A percentile compares a stretch with the other conserved stretches of the same genome.
Evolutionary conservation across 2,797 vertebrate genomes (phyloP).

Genomic region (Bradypodion pumilum): DNA sequence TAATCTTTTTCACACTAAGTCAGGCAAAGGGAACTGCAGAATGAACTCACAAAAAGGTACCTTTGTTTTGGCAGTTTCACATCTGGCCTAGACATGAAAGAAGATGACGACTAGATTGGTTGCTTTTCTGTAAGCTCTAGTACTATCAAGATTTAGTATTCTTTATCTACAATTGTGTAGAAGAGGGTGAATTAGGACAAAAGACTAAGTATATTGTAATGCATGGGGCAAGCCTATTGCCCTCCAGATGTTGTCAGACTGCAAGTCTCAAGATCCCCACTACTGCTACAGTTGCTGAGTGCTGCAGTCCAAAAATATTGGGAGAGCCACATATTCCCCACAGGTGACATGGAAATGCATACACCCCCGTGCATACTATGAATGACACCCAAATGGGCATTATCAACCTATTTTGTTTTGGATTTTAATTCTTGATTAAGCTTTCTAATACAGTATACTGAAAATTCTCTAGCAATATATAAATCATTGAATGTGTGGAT

Average conservation of each 20-base stretch:
- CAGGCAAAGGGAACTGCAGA: too few relatives aligned
- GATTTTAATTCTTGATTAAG: constrained; percentile 6
- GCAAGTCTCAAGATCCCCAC: not conserved
- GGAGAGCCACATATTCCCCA: not conserved
- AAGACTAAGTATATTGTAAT: not conserved
- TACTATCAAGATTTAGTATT: not conserved
- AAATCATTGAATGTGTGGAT: not conserved
- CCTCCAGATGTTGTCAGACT: not conserved
- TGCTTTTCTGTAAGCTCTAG: not conserved
- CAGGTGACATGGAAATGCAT: not conserved
- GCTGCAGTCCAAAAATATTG: not conserved
- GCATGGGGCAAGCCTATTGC: not conserved
- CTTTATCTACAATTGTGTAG: not conserved
- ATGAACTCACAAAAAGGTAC: too few relatives aligned
- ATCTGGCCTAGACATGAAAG: too few relatives aligned
- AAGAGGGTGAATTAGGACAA: not conserved
- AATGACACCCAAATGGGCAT: constrained; percentile 17
- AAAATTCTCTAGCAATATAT: not conserved
- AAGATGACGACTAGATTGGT: too few relatives aligned
- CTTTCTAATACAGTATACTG: constrained; percentile 12
- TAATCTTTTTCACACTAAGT: too few relatives aligned
- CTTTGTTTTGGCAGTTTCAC: too few relatives aligned
- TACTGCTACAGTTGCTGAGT: not conserved
- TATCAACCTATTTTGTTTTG: not conserved
- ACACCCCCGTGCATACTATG: not conserved